Base-by-base conservation (phyloP, 2,888 invertebrate species). In the Plutella xylostella region DNA sequence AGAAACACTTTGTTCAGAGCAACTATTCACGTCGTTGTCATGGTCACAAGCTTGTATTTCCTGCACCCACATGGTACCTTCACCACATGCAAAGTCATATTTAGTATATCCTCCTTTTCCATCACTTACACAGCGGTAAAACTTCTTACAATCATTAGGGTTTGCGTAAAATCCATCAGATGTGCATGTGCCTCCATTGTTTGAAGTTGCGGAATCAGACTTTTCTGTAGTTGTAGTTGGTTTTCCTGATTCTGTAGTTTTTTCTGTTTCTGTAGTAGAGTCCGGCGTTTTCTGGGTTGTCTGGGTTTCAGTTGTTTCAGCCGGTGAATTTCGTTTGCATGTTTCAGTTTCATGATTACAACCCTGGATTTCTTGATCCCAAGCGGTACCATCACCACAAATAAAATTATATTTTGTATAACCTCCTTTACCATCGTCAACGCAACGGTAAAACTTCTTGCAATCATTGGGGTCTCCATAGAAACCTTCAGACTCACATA, bases 91-190 rank as follows among this genome's bases (percentile, higher is more conserved):
- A 55, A 89, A 90, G 41, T 89, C 87, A 55, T 86, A 86, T 56
- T 83, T 86, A 1, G 68, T 82, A 45, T 66, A 84, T 17, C 73
- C 75, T 21, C 76, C 76, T 15, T 76, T 68, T 1, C 76, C 85
- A 46, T 82, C 76, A 41, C 69, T 65, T 0, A 88, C 88, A 61
- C 93, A 93, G 47, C 92, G 85, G 62, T 91, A 90, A 73, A 93
- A 93, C 60, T 90, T 90, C 43, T 80, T 87, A 56, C 93, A 93
- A 61, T 92, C 86, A 44, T 79, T 73, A 17, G 86, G 77, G 69
- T 92, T 87, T 19, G 87, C 86, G 63, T 88, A 87, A 66, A 90
- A 93, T 47, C 92, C 92, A 65, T 90, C 91, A 51, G 73, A 68
- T 18, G 65, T 70, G 62, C 91, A 91, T 47, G 53, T 45, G 19